Evolutionary conservation across 2,113 vertebrate genomes (phyloP).

Genomic region (Bubo bubo): DNA sequence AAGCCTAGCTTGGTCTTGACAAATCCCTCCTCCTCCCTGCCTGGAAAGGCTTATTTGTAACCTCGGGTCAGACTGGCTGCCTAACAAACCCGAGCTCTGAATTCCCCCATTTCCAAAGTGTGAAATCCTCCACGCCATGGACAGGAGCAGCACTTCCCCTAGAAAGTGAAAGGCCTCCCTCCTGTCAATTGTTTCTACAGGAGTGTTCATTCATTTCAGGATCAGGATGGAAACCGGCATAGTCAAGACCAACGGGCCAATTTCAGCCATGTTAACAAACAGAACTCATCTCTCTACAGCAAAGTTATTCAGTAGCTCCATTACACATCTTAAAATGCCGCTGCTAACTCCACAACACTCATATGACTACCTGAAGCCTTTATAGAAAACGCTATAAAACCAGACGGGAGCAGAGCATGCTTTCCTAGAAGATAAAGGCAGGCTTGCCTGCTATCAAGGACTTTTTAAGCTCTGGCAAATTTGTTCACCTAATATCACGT

Average conservation of each 20-base stretch:
- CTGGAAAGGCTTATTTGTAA: background rate
- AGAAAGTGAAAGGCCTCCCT: background rate
- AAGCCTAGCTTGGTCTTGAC: background rate
- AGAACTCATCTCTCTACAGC: background rate
- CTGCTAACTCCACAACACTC: background rate
- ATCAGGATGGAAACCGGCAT: background rate
- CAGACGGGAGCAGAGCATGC: fast-evolving
- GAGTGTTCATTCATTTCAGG: background rate
- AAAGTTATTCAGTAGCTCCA: background rate
- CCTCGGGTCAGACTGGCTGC: background rate
- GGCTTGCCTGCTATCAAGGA: background rate
- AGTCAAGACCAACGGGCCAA: background rate
- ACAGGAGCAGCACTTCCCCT: background rate
- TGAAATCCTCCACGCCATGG: background rate
- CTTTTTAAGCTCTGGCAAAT: background rate
- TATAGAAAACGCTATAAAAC: background rate
- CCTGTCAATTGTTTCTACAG: background rate
- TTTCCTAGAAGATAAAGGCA: background rate
- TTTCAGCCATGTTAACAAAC: background rate
- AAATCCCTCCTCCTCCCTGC: background rate
- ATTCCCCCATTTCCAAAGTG: background rate
- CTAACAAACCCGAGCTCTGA: background rate
- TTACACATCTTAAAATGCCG: background rate
- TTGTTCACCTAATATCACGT: fast-evolving
- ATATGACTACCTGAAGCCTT: background rate